Evolutionary conservation across 2,113 vertebrate genomes (phyloP).

Genomic region (Cairina moschata): DNA sequence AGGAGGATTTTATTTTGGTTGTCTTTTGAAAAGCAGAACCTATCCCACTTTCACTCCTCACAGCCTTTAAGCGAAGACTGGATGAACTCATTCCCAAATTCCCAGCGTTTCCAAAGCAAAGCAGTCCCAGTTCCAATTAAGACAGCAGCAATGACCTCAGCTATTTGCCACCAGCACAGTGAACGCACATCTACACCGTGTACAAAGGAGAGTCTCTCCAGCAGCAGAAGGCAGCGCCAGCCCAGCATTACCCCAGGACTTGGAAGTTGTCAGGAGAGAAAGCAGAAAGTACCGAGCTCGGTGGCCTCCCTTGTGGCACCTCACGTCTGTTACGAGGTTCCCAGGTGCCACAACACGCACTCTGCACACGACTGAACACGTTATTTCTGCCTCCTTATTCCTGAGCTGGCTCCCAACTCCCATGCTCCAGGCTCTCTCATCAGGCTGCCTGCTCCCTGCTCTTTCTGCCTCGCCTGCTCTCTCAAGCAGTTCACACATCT

Average conservation of each 20-base stretch:
- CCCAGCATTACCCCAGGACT: background rate
- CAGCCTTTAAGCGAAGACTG: background rate
- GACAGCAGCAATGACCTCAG: background rate
- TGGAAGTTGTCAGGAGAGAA: background rate
- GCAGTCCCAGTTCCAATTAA: background rate
- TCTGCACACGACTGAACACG: background rate
- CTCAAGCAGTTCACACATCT: background rate
- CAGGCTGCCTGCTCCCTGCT: background rate
- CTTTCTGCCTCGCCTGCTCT: background rate
- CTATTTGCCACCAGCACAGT: background rate
- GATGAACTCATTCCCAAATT: background rate
- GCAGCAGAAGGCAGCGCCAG: background rate
- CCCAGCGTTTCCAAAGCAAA: background rate
- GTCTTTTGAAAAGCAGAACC: background rate
- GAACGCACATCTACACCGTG: rapidly evolving
- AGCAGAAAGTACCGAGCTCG: background rate
- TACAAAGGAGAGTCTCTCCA: background rate
- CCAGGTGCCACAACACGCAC: background rate
- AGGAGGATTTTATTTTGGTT: background rate
- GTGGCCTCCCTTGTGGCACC: background rate
- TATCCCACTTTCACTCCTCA: background rate
- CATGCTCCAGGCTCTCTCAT: background rate
- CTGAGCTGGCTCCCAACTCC: background rate
- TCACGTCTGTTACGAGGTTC: background rate
- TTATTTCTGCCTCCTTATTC: background rate